Evolutionary conservation across 2,113 vertebrate genomes (phyloP).

Genomic region (Podocnemis expansa): DNA sequence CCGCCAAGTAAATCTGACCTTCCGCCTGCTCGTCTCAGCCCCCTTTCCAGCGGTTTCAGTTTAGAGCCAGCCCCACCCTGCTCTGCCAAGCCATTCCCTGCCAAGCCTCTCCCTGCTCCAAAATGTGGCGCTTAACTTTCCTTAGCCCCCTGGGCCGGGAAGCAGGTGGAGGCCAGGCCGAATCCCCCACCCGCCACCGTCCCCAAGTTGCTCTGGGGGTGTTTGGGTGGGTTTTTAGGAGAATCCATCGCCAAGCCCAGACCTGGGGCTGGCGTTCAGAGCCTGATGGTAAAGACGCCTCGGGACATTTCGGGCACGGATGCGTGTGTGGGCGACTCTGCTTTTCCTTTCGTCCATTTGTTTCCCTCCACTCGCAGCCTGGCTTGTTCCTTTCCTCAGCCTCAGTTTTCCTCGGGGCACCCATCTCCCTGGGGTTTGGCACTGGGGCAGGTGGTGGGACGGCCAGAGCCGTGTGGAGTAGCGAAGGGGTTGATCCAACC

Average conservation of each 20-base stretch:
- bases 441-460: not conserved
- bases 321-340: not conserved
- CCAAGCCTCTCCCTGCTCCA: not conserved
- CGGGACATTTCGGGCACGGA: not conserved
- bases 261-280: not conserved
- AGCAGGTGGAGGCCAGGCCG: not conserved
- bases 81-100: not conserved
- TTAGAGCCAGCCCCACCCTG: not conserved
- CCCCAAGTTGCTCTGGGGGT: not conserved
- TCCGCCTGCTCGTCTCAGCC: not conserved
- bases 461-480: no score
- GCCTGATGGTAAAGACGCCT: not conserved
- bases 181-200: not conserved
- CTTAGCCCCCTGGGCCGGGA: not conserved
- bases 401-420: not conserved
- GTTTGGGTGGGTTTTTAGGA: no score
- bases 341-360: not conserved
- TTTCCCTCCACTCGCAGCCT: not conserved
- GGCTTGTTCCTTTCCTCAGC: not conserved
- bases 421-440: not conserved
- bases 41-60: not conserved
- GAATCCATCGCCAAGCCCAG: not conserved
- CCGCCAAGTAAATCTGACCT: not conserved
- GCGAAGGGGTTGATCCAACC: not conserved
- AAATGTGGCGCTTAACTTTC: constrained; percentile 12